Percentiles rank a stretch among this genome's conserved stretches.
phyloP scores from a whole-genome alignment of 2,797 vertebrate genomes.

The Chromobotia macracanthus region DNA sequence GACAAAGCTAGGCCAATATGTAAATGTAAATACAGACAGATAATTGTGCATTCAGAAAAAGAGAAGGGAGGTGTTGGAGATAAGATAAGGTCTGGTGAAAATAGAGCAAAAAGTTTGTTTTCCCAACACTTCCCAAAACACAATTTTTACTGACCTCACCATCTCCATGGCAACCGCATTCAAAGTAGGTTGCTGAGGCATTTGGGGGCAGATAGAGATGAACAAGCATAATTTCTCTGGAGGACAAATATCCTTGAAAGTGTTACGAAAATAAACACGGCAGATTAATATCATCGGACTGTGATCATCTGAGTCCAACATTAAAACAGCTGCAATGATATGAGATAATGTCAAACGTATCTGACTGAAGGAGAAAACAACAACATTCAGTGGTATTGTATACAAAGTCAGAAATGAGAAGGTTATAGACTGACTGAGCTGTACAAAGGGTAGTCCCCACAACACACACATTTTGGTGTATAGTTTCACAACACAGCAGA shows the following conservation, averaged over 20 bases:
- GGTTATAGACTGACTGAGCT: not conserved
- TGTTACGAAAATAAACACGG: not conserved
- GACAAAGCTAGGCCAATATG: not conserved
- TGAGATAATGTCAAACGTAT: not conserved
- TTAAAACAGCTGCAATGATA: not conserved
- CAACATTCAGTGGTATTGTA: too few species aligned
- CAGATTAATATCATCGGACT: not conserved
- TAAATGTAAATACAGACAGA: not conserved
- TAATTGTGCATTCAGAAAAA: not conserved
- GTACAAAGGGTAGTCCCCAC: not conserved
- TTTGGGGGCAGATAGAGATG: slow-evolving; percentile 39
- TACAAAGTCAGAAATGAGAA: not conserved
- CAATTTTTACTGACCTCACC: slow-evolving; percentile 45
- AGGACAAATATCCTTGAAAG: too few species aligned
- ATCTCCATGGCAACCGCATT: slow-evolving; percentile 61
- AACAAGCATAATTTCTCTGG: slow-evolving; percentile 45
- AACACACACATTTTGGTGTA: slow-evolving; percentile 2
- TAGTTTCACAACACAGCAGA: slow-evolving; percentile 27
- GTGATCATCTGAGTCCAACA: not conserved
- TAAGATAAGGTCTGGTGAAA: slow-evolving; percentile 24
- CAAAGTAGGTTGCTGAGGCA: slow-evolving; percentile 63
- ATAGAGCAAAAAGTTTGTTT: slow-evolving; percentile 50
- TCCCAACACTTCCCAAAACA: slow-evolving; percentile 48
- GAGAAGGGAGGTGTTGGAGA: slow-evolving; percentile 1
- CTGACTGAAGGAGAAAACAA: not conserved